These are phyloP conservation scores for Cryptomyrus ogoouensis DNA, from an alignment of 2,113 vertebrate species.

Conservation along the genomic window DNA sequence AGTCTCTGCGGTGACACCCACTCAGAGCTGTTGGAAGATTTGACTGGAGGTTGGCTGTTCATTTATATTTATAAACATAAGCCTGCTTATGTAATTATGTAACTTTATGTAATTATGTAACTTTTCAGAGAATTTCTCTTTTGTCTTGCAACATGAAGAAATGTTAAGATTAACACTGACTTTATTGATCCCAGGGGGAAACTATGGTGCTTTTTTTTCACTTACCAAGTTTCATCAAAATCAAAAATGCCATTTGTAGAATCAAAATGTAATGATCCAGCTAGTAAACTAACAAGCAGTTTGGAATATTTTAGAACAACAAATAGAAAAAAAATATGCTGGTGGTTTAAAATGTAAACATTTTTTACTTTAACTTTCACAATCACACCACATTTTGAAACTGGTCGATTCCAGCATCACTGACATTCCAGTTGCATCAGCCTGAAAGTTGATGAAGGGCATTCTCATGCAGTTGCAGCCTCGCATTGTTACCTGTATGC, in stretches of 20 bases:
- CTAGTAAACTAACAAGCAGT: not conserved
- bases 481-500: not conserved
- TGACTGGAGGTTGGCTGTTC: not conserved
- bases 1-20: not conserved
- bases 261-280: not conserved
- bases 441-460: not conserved
- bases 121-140: not conserved
- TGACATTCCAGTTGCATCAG: not conserved
- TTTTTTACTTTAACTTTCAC: not conserved
- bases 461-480: not conserved
- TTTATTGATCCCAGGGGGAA: not conserved
- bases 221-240: not conserved
- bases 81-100: not conserved
- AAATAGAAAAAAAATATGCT: not conserved
- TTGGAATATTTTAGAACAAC: not conserved
- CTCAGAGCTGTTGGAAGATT: not conserved
- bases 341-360: not conserved
- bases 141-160: not conserved
- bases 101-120: not conserved
- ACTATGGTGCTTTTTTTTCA: not conserved
- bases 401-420: not conserved
- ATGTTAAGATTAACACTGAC: not conserved
- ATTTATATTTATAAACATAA: not conserved
- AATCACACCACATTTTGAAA: not conserved
- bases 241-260: not conserved